Conservation (phyloP, 1,140 invertebrate species). For the Arion vulgaris region DNA sequence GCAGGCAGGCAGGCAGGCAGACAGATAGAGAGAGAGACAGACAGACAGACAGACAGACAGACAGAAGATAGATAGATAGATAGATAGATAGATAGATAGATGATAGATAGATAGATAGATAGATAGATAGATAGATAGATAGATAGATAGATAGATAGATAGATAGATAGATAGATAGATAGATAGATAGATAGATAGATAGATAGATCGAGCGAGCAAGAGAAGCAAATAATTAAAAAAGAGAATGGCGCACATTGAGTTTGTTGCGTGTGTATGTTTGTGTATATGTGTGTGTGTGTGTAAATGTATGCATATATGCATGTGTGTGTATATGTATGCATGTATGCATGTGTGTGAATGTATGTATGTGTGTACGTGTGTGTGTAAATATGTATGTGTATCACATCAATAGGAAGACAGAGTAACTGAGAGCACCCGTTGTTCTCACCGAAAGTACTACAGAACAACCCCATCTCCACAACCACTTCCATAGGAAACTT, state of each 20-base stretch:
- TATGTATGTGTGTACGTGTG: too few species aligned
- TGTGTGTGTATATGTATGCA: too few species aligned
- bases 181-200: background rate
- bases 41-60: background rate
- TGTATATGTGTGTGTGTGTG: too few species aligned
- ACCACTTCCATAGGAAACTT: slow-evolving; percentile 61
- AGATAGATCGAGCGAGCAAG: background rate
- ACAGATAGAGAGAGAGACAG: background rate
- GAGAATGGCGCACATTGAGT: too few species aligned
- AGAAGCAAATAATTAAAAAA: too few species aligned
- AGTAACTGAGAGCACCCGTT: too few species aligned
- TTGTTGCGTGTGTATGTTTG: too few species aligned
- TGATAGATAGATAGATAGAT: background rate
- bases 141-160: background rate
- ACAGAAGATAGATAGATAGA: background rate
- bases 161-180: background rate
- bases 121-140: background rate
- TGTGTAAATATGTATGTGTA: too few species aligned
- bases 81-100: background rate
- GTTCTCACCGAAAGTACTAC: slow-evolving; percentile 54
- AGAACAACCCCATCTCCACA: slow-evolving; percentile 64
- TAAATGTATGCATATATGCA: too few species aligned
- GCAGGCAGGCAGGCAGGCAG: background rate
- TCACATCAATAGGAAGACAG: too few species aligned
- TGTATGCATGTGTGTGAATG: too few species aligned